A percentile compares a stretch with the other conserved stretches of the same genome.
phyloP scores from a whole-genome alignment of 1,140 invertebrate genomes.

The Ptiloglossa arizonensis region DNA sequence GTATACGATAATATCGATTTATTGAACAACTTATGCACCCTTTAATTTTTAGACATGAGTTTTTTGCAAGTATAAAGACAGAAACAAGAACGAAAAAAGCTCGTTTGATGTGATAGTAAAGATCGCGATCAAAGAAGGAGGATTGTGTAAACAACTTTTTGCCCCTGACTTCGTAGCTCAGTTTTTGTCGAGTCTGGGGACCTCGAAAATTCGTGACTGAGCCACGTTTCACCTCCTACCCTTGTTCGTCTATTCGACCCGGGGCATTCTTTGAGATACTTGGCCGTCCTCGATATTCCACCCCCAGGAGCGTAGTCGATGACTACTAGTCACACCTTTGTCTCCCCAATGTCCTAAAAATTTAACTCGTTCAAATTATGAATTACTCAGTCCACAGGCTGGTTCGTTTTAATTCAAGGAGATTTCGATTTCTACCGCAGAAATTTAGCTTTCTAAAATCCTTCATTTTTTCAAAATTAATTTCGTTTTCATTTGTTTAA shows the following conservation, averaged over 20 bases:
- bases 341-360: not conserved
- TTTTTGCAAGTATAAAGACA: not conserved
- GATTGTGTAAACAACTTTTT: not conserved
- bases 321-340: no score
- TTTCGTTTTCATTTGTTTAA: no score
- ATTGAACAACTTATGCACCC: not conserved
- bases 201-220: conserved; percentile 1
- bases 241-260: not conserved
- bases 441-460: no score
- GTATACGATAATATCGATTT: not conserved
- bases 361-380: not conserved
- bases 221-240: conserved; percentile 4
- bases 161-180: not conserved
- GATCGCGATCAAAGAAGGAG: not conserved
- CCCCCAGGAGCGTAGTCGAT: not conserved
- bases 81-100: not conserved
- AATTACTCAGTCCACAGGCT: no score
- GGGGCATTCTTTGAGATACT: not conserved
- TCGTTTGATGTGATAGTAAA: not conserved
- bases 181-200: conserved; percentile 1
- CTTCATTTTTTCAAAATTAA: no score
- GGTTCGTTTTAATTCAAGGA: no score
- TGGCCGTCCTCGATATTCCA: not conserved
- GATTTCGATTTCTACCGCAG: no score
- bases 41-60: not conserved